A percentile compares a stretch with the other conserved stretches of the same genome.
phyloP scores from a whole-genome alignment of 2,113 vertebrate species.

The Triplophysa tibetana region DNA sequence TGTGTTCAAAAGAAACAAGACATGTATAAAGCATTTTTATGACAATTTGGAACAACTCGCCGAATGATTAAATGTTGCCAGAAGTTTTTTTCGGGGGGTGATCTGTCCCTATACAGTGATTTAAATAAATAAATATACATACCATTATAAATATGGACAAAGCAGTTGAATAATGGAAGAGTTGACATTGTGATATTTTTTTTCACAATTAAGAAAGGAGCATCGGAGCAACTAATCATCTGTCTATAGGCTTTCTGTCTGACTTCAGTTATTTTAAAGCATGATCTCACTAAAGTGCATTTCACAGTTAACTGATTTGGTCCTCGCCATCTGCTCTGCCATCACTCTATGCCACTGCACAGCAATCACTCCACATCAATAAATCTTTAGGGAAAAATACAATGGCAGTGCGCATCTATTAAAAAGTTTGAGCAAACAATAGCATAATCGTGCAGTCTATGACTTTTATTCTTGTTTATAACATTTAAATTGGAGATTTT shows the following conservation, averaged over 20 bases:
- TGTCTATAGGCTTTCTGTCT: background rate
- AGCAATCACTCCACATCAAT: background rate
- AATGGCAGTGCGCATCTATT: no score
- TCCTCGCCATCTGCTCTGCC: background rate
- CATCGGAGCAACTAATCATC: background rate
- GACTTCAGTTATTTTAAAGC: background rate
- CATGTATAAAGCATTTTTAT: no score
- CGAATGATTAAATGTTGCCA: no score
- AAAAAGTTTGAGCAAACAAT: no score
- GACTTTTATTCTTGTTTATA: background rate
- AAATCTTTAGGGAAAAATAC: background rate
- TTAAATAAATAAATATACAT: background rate
- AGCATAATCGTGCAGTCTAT: no score
- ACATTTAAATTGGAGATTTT: background rate
- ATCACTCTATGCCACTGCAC: background rate
- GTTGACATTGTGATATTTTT: no score
- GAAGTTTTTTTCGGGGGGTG: no score
- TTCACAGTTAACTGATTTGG: background rate
- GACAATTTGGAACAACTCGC: no score
- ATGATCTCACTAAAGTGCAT: background rate
- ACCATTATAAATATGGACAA: background rate
- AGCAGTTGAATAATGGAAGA: background rate
- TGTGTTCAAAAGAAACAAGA: no score
- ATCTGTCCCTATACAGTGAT: background rate
- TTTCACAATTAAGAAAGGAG: no score